These are phyloP conservation scores for Aradophagus sp. DNA, from an alignment of 1,140 invertebrate genomes.

Conservation along the genomic window DNA sequence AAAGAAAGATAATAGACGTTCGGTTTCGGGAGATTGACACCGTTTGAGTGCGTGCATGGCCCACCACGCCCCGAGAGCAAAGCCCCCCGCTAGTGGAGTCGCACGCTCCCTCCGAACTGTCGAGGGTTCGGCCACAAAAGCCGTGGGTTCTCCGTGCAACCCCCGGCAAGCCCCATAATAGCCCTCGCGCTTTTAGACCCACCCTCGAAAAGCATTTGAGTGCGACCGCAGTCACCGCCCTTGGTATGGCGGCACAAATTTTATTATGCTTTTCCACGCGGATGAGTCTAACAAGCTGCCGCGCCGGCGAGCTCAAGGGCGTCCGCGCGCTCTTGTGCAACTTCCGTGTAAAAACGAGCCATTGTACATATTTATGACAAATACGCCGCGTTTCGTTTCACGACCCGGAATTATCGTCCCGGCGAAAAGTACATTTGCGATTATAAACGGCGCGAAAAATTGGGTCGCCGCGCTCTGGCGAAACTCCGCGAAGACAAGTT, in stretches of 20 bases:
- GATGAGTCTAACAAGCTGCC: slow-evolving; percentile 54
- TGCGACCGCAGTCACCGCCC: slow-evolving; percentile 61
- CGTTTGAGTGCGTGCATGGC: slow-evolving; percentile 30
- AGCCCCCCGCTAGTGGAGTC: slow-evolving; percentile 38
- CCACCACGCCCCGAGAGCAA: slow-evolving; percentile 52
- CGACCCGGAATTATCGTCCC: not conserved
- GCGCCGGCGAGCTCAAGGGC: slow-evolving; percentile 31
- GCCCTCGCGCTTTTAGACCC: slow-evolving; percentile 57
- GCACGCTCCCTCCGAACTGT: slow-evolving; percentile 51
- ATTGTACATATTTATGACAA: slow-evolving; percentile 53
- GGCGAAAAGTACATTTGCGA: not conserved
- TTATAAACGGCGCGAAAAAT: no score
- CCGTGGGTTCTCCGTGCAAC: slow-evolving; percentile 43
- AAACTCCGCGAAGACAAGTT: no score
- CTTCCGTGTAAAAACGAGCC: slow-evolving; percentile 45
- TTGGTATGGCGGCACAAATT: slow-evolving; percentile 61
- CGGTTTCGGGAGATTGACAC: slow-evolving; percentile 33
- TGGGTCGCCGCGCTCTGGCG: no score
- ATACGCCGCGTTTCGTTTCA: slow-evolving; percentile 13
- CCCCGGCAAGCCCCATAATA: slow-evolving; percentile 59
- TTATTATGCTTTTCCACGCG: slow-evolving; percentile 60
- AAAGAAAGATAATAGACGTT: slow-evolving; percentile 15
- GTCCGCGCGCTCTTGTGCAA: slow-evolving; percentile 33
- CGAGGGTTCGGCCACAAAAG: slow-evolving; percentile 40
- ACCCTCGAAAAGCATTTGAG: slow-evolving; percentile 54